Conservation (phyloP, 2,888 invertebrate genomes). For the Philereme transversata region DNA sequence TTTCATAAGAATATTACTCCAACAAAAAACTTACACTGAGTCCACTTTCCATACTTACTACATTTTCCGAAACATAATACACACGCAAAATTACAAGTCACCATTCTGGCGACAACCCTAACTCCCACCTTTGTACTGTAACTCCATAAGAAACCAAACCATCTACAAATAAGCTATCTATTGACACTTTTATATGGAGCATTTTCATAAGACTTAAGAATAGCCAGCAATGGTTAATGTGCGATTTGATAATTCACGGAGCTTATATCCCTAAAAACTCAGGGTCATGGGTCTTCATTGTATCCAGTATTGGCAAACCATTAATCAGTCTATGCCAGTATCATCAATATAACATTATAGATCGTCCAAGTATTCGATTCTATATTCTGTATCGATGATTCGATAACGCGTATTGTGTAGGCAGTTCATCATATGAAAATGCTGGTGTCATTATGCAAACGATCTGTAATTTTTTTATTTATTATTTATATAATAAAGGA, state of each 20-base stretch:
- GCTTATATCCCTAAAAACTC: slow-evolving; percentile 50
- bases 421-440: slow-evolving; percentile 73
- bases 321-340: slow-evolving; percentile 82
- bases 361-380: slow-evolving; percentile 79
- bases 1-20: neutral
- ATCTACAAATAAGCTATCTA: slow-evolving; percentile 37
- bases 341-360: slow-evolving; percentile 82
- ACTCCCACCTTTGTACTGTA: slow-evolving; percentile 51
- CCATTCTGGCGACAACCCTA: slow-evolving; percentile 79
- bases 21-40: slow-evolving; percentile 30
- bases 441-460: slow-evolving; percentile 59
- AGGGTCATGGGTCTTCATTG: slow-evolving; percentile 67
- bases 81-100: slow-evolving; percentile 75
- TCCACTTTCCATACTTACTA: slow-evolving; percentile 49
- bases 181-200: slow-evolving; percentile 27
- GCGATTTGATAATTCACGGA: slow-evolving; percentile 18
- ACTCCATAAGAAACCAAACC: slow-evolving; percentile 12
- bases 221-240: slow-evolving; percentile 48
- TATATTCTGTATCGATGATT: slow-evolving; percentile 78
- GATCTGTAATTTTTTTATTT: slow-evolving; percentile 25
- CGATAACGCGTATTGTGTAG: slow-evolving; percentile 73
- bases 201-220: neutral
- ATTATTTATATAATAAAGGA: neutral
- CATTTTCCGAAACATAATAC: slow-evolving; percentile 57
- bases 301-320: slow-evolving; percentile 72